A percentile compares a stretch with the other conserved stretches of the same genome.
phyloP scores from a whole-genome alignment of 2,888 invertebrate species.

The Didymodactylos carnosus region DNA sequence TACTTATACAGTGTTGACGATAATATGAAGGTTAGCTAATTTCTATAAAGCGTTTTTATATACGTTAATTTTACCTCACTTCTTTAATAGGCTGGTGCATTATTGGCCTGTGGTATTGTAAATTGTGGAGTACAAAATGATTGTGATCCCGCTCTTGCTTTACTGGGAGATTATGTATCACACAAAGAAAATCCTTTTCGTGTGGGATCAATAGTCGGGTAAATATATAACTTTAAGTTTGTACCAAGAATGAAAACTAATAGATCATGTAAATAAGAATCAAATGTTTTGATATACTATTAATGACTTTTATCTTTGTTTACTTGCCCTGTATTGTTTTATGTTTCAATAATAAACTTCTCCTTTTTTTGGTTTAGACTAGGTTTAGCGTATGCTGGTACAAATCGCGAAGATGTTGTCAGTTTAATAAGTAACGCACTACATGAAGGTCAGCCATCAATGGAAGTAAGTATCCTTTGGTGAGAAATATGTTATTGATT shows the following conservation, averaged over 20 bases:
- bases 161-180: constrained; percentile 76
- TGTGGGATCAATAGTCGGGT: constrained; percentile 52
- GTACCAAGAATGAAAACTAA: too few relatives aligned
- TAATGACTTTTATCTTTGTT: neutral
- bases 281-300: too few relatives aligned
- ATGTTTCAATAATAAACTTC: too few relatives aligned
- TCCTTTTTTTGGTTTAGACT: constrained; percentile 33
- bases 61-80: neutral
- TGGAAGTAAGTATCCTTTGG: constrained; percentile 45
- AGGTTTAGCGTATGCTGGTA: constrained; percentile 88
- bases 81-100: constrained; percentile 46
- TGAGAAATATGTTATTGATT: neutral
- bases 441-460: constrained; percentile 51
- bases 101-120: constrained; percentile 85
- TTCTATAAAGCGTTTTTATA: too few relatives aligned
- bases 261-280: too few relatives aligned
- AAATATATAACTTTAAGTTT: too few relatives aligned
- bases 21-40: constrained; percentile 60
- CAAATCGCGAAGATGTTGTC: constrained; percentile 63
- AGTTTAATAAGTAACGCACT: constrained; percentile 63
- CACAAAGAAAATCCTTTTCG: constrained; percentile 58
- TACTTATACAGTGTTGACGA: constrained; percentile 83
- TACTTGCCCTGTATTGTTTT: too few relatives aligned
- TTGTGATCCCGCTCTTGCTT: constrained; percentile 86
- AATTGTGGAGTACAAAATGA: constrained; percentile 91